Conservation (phyloP, 2,797 vertebrate genomes). For the Pempheris klunzingeri region DNA sequence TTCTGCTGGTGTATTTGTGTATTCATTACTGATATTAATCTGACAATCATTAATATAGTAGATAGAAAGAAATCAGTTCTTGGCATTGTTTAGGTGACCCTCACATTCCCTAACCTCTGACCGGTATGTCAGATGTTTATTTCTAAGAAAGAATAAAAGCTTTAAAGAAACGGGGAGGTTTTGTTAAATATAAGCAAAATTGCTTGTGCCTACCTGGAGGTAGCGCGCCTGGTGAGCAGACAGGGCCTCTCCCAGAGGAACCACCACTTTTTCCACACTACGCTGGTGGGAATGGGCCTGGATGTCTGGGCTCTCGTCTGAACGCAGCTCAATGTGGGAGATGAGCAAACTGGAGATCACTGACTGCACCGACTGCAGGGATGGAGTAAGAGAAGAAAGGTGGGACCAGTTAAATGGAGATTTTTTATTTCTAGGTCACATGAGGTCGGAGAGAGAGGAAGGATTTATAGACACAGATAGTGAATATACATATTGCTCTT, state of each 20-base stretch:
- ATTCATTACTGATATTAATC: neutral
- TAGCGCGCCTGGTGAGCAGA: slow-evolving; percentile 87
- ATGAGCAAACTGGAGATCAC: slow-evolving; percentile 95
- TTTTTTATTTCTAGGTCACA: neutral
- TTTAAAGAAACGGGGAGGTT: neutral
- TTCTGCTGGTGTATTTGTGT: neutral
- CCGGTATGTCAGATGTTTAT: neutral
- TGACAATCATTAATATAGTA: neutral
- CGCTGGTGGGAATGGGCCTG: slow-evolving; percentile 92
- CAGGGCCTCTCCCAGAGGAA: slow-evolving; percentile 90
- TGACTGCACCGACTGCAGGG: slow-evolving; percentile 92
- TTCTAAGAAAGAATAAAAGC: neutral
- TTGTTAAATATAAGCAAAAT: neutral
- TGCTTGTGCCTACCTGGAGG: slow-evolving; percentile 86
- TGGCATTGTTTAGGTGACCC: neutral
- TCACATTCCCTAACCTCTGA: neutral
- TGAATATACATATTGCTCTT: neutral
- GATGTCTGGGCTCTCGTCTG: slow-evolving; percentile 95
- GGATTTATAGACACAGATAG: neutral
- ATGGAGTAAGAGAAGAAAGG: neutral
- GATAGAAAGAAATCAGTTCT: neutral
- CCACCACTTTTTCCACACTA: slow-evolving; percentile 93
- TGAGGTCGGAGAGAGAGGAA: neutral
- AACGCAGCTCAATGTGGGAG: slow-evolving; percentile 93
- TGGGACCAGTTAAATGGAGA: neutral